Evolutionary conservation across 1,140 invertebrate genomes (phyloP), one percentile per base, ranked within the genome.

Genomic region (Trichonephila clavipes): DNA sequence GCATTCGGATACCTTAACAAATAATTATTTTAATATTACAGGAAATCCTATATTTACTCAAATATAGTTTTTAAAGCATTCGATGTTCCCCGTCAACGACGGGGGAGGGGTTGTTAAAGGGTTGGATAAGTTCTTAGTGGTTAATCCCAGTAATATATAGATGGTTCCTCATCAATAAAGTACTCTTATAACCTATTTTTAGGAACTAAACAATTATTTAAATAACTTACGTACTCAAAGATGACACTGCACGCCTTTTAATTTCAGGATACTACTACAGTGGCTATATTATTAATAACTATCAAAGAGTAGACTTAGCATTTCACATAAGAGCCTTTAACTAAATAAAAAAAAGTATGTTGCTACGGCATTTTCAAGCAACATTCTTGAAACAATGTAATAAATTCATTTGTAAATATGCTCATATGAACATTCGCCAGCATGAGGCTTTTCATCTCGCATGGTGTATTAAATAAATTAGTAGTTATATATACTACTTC

Each of bases 381-480:
- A 62, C 64, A 19, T 7, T 21, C 85, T 61, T 6, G 85, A 64
- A 92, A 66, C 51, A 59, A 44, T 93, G 92, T 93, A 93, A 88
- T 93, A 88, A 93, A 88, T 28, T 88, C 86, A 88, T 93, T 34
- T 93, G 92, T 93, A 93, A 2, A 93, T 93, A 93, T 5, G 77
- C 19, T 88, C 86, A 93, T 93, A 61, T 44, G 92, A 62, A 86
- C 77, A 91, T 83, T 64, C 12, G 44, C 58, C 61, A 88, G 92
- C 92, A 93, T 93, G 81, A 64, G 44, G 24, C 21, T n/a, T 34
- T 66, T 91, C 90, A 91, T 51, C 82, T 91, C 81, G 82, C 61
- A 72, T 92, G 77, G 40, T 86, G 64, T 81, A 90, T n/a, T 90
- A 61, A 81, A 51, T 34, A 82, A 81, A 81, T 87, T 40, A 86